Evolutionary conservation across 2,888 invertebrate genomes (phyloP), one percentile per base, ranked within the genome.

Genomic region (Empis livida): DNA sequence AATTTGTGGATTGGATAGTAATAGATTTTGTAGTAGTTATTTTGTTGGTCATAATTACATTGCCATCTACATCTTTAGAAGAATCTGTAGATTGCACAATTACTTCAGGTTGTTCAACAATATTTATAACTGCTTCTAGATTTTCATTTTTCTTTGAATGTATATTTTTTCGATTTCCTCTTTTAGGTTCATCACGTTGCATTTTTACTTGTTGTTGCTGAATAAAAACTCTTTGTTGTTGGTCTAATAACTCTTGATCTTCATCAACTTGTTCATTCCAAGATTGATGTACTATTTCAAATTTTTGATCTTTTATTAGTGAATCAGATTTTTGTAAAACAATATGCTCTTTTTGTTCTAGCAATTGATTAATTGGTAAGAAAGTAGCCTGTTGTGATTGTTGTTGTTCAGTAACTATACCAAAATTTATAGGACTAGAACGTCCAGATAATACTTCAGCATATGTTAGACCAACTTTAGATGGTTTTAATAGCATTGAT

Each of bases 381-480:
- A 27, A 27, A 9, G 8, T 27, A 27, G 46, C 48, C 49, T 47
- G 53, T 50, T 47, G 49, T 10, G 49, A 44, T 47, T 48, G 49
- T 10, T 49, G 37, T 32, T 51, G 50, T 17, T 54, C 51, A 6
- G 39, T 44, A 27, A 44, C 17, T 43, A 53, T 48, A 43, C 57
- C 62, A 59, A 59, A 47, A 56, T 59, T 59, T 49, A 63, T 53
- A 52, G 67, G 68, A 61, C 68, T 69, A 56, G 70, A 62, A 51
- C 71, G 69, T 56, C 82, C 80, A 61, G 83, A 79, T 60, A 82
- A 75, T 62, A 85, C 82, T 64, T 79, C 83, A 57, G 83, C 81
- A 70, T 82, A 84, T 52, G 75, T 71, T 53, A 70, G 63, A 58
- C 71, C 71, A 56, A 61, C 56, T 54, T 62, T 61, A 50, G 61